Percentiles rank a stretch among this genome's conserved stretches.
These are phyloP conservation scores for Cinclus cinclus DNA, from an alignment of 2,113 vertebrate genomes.

Conservation along the genomic window DNA sequence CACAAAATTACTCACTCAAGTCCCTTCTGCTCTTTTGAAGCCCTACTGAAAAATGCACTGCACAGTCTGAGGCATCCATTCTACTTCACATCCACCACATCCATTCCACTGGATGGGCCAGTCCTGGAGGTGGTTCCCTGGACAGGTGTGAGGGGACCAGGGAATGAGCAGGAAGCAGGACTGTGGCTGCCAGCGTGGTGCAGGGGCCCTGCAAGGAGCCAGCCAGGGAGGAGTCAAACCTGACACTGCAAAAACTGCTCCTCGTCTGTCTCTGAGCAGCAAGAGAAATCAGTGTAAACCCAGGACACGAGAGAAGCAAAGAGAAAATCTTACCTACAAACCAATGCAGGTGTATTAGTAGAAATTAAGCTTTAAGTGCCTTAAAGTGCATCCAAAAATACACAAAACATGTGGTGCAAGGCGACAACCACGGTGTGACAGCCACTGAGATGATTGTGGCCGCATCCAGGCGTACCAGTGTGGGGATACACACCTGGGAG, in stretches of 20 bases:
- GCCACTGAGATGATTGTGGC: fast-evolving
- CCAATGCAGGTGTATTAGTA: fast-evolving
- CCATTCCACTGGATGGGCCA: background rate
- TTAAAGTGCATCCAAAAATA: background rate
- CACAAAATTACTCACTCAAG: background rate
- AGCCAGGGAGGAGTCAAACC: background rate
- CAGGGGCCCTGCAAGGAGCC: background rate
- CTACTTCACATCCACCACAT: too few relatives aligned
- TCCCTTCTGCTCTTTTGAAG: slow-evolving; percentile 17
- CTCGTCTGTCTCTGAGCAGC: background rate
- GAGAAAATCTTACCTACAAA: background rate
- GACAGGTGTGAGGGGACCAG: background rate
- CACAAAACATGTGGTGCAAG: fast-evolving
- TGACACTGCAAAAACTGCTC: background rate
- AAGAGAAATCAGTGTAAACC: background rate
- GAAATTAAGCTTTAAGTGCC: background rate
- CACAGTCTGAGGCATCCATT: background rate
- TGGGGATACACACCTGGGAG: background rate
- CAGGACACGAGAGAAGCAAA: background rate
- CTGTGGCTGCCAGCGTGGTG: background rate
- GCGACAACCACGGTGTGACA: fast-evolving
- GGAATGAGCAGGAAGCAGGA: background rate
- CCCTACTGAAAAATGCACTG: background rate
- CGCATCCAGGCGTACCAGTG: fast-evolving
- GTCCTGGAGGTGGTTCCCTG: background rate